Evolutionary conservation across 1,140 invertebrate genomes (phyloP), one percentile per base, ranked within the genome.

Genomic region (Ceratosolen solmsi): DNA sequence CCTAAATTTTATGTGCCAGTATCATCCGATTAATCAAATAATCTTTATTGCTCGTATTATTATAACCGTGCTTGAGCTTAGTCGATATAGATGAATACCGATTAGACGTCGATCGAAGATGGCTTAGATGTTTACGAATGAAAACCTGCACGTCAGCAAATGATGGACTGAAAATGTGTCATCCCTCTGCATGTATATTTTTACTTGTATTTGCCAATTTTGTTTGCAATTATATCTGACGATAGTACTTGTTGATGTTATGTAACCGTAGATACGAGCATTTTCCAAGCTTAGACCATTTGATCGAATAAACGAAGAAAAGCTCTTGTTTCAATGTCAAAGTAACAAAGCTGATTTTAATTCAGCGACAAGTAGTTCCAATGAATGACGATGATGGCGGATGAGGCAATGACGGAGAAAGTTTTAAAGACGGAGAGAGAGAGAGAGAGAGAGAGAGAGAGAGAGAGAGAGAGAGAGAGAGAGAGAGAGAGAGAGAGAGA

Each of bases 11-110:
- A 30, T 65, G 30, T 65, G 60, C 13, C 9, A 68, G 27, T 5
- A n/a, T 38, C 0, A 68, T 38, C 63, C 63, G 8, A 68, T 68
- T 68, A 68, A 68, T 68, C 63, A 68, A 68, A 68, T 68, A 68
- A 68, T 68, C 30, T 68, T 38, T 68, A 22, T 38, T 9, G 17
- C 36, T 38, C 2, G 20, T 38, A 68, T 36, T 9, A 38, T n/a
- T n/a, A 68, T 68, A 68, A 38, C 63, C 20, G 63, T 38, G 63
- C 33, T 68, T 68, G 3, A 68, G 33, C 63, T 68, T 68, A 36
- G 33, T 68, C 0, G 9, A 68, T 15, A 3, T 68, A 68, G 63
- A 38, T n/a, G 11, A 63, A 33, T 38, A 38, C 22, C 4, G 63
- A 38, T 38, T 68, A 38, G 3, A n/a, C 15, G 27, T n/a, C 4